These are phyloP conservation scores for Morpho deidamia DNA, from an alignment of 2,888 invertebrate genomes.

Conservation along the genomic window DNA sequence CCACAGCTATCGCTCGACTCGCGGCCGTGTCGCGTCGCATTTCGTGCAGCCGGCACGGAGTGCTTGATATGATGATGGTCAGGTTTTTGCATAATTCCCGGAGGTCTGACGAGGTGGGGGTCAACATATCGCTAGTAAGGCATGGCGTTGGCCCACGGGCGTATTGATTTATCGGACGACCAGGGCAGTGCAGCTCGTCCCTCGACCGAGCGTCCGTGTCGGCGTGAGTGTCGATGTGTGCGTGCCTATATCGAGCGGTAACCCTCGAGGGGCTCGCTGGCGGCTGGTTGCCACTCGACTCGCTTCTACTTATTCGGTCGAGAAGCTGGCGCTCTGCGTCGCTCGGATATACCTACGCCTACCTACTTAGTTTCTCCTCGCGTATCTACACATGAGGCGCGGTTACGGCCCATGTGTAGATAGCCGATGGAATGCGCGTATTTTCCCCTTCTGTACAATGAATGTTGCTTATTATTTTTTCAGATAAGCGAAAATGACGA, in stretches of 20 bases:
- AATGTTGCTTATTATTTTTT: slow-evolving; percentile 70
- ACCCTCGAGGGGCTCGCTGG: slow-evolving; percentile 67
- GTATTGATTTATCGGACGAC: slow-evolving; percentile 77
- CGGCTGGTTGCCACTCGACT: slow-evolving; percentile 71
- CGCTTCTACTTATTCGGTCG: slow-evolving; percentile 75
- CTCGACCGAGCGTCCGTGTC: slow-evolving; percentile 68
- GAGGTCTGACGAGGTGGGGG: slow-evolving; percentile 68
- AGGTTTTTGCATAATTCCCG: slow-evolving; percentile 66
- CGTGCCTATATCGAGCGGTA: slow-evolving; percentile 75
- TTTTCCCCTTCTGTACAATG: slow-evolving; percentile 58
- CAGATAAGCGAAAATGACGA: slow-evolving; percentile 82
- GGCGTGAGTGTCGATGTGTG: slow-evolving; percentile 58
- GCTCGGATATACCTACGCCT: slow-evolving; percentile 70
- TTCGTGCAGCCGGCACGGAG: slow-evolving; percentile 71
- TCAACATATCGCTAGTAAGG: slow-evolving; percentile 54
- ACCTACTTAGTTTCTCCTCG: slow-evolving; percentile 75
- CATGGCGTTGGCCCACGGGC: slow-evolving; percentile 56
- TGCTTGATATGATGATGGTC: slow-evolving; percentile 67
- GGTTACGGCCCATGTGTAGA: slow-evolving; percentile 52
- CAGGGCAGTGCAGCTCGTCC: slow-evolving; percentile 68
- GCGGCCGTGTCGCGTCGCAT: slow-evolving; percentile 73
- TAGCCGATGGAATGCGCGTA: slow-evolving; percentile 65
- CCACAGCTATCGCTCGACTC: slow-evolving; percentile 72
- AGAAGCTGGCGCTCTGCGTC: slow-evolving; percentile 65
- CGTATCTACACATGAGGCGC: slow-evolving; percentile 67